Base-by-base conservation (phyloP, 2,888 invertebrate species). In the Philereme vetulata region DNA sequence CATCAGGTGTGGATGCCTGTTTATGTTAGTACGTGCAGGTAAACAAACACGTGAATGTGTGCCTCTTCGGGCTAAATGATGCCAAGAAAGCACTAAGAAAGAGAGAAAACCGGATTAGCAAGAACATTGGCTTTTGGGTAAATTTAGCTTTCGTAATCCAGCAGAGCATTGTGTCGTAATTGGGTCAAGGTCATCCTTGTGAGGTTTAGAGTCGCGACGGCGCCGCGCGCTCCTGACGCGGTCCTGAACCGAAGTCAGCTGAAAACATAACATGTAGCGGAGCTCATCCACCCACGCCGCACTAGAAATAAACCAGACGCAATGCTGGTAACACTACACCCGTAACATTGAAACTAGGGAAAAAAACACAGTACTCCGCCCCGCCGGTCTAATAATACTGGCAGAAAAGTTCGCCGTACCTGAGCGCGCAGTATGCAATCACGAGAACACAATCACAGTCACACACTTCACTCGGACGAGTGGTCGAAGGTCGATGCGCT, bases 401-500 rank as follows among this genome's bases (percentile, higher is more conserved):
- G 78, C 77, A 51, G 75, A 52, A 64, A 43, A 64, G 54, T 49
- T 68, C 67, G 54, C 44, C 72, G 74, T 79, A 81, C 81, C 81
- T 82, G 80, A 72, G 72, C 72, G 76, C 71, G 72, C 73, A 72
- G 76, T 75, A 75, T 75, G 75, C 71, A 77, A 76, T 77, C 76
- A 78, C 78, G 74, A 81, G 77, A 82, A 81, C 88, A 90, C 90
- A 81, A 85, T 84, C 90, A 90, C 90, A 88, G 84, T 82, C 90
- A 90, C 88, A 86, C 89, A 89, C 91, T 86, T 89, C 90, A 89
- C 90, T 90, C 90, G 78, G 75, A 66, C 82, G 86, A 88, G 90
- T 89, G 90, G 90, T 89, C 88, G 88, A 84, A 79, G 86, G 85
- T 87, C 86, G 86, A 76, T 74, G 77, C 83, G 88, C 87, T 88